A percentile compares a stretch with the other conserved stretches of the same genome.
Conservation (phyloP, 2,113 vertebrate species). For the Chaetodon auriga region DNA sequence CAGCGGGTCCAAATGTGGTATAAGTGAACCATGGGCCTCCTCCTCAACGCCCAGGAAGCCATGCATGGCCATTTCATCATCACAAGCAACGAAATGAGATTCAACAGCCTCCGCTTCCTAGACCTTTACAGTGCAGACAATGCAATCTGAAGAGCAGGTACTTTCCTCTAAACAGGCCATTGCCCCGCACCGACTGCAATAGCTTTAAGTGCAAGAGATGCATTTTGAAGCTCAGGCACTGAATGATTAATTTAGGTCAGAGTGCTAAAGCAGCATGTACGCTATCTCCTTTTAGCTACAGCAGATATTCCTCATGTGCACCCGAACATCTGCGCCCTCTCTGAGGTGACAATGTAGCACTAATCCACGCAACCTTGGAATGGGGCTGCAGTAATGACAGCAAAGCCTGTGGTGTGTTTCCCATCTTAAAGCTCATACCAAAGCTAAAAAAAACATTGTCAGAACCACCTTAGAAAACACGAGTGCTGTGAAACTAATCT, state of each 20-base stretch:
- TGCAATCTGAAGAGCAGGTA: conserved; percentile 53
- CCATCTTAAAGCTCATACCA: conserved; percentile 15
- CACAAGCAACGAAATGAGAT: conserved; percentile 86
- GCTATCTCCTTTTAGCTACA: conserved; percentile 34
- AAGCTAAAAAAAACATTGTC: conserved; percentile 20
- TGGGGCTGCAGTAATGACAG: conserved; percentile 37
- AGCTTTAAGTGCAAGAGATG: conserved; percentile 43
- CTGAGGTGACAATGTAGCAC: conserved; percentile 39
- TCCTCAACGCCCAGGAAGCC: conserved; percentile 82
- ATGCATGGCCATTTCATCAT: conserved; percentile 92
- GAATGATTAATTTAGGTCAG: conserved; percentile 60
- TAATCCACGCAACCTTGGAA: conserved; percentile 39
- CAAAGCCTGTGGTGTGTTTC: conserved; percentile 39
- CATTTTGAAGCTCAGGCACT: conserved; percentile 6
- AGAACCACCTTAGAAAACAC: conserved; percentile 25
- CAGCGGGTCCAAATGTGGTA: conserved; percentile 88
- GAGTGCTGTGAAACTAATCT: conserved; percentile 55
- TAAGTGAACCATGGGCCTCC: conserved; percentile 84
- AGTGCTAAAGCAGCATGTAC: conserved; percentile 11
- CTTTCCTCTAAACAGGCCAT: conserved; percentile 50
- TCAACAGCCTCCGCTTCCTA: conserved; percentile 83
- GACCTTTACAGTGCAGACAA: conserved; percentile 81
- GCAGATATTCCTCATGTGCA: conserved; percentile 15
- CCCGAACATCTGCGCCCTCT: conserved; percentile 11
- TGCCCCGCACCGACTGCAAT: conserved; percentile 21